These are phyloP conservation scores for Parnassius smintheus DNA, from an alignment of 2,888 invertebrate genomes.

Conservation along the genomic window DNA sequence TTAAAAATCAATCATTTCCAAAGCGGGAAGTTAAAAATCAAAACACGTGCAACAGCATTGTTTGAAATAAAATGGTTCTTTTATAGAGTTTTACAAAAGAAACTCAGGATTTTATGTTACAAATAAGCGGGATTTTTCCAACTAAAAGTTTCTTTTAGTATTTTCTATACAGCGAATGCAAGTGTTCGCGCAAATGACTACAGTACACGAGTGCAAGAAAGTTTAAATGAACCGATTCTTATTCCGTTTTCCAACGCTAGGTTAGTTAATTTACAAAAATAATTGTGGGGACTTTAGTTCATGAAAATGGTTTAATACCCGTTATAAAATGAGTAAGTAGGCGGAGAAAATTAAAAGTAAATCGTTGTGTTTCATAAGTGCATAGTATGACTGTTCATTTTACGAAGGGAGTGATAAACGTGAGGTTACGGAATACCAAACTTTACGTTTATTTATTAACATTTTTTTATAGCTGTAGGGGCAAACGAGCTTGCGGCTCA, in stretches of 20 bases:
- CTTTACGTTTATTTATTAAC: too few relatives aligned
- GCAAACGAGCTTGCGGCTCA: too few relatives aligned
- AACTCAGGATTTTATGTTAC: background rate
- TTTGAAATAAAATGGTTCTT: constrained; percentile 13
- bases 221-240: constrained; percentile 10
- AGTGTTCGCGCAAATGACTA: constrained; percentile 10
- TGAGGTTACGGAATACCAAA: too few relatives aligned
- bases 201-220: constrained; percentile 4
- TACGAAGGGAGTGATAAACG: too few relatives aligned
- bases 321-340: too few relatives aligned
- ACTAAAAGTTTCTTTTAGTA: constrained; percentile 7
- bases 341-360: too few relatives aligned
- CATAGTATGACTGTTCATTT: too few relatives aligned
- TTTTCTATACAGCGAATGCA: background rate
- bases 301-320: background rate
- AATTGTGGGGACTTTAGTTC: background rate
- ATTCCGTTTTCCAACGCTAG: background rate
- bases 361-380: too few relatives aligned
- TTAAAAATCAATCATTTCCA: too few relatives aligned
- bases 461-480: too few relatives aligned
- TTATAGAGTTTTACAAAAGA: constrained; percentile 11
- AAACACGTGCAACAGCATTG: background rate
- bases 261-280: constrained; percentile 9
- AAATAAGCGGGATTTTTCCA: constrained; percentile 1
- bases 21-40: background rate